Evolutionary conservation across 2,888 invertebrate genomes (phyloP), one percentile per base, ranked within the genome.

Genomic region (Brachypterus glaber): DNA sequence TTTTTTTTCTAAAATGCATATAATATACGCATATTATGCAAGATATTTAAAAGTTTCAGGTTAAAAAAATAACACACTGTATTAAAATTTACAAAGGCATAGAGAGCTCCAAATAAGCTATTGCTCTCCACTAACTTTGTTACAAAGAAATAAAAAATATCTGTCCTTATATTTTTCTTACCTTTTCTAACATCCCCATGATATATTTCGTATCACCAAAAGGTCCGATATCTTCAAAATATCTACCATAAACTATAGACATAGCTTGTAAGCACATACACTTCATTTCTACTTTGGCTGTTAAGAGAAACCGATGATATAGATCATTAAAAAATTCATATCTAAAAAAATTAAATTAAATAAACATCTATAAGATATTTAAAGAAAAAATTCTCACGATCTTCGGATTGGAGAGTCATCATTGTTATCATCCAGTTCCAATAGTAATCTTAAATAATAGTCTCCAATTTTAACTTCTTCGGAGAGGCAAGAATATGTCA

Each of bases 391-490:
- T 18, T 76, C 88, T 79, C 69, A 92, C 84, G 92, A 90, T 68
- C 86, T 83, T 63, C 89, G 80, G 49, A 92, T 91, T 17, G 88
- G 82, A 60, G 83, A 82, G 66, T 88, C 80, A 47, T 83, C 84
- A 60, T 76, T 79, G 37, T 49, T 40, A 53, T 86, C 84, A 54
- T 86, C 82, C 67, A 92, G 90, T 63, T 97, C 95, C 37, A 99
- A 69, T 47, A 99, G 72, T 55, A 98, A 73, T 50, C 97, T 74
- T 49, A 99, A 75, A 64, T 95, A 99, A 68, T 98, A 99, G 66
- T 97, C 96, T 11, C 97, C 97, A 53, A 98, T 96, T 70, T 89
- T 89, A 48, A 99, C 91, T 70, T 98, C 98, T 53, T 95, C 92
- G 39, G 86, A 82, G 46, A 99, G 73, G 57, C 95, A 92, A 59